phyloP scores from a whole-genome alignment of 2,888 invertebrate genomes.

The Habrosyne pyritoides region DNA sequence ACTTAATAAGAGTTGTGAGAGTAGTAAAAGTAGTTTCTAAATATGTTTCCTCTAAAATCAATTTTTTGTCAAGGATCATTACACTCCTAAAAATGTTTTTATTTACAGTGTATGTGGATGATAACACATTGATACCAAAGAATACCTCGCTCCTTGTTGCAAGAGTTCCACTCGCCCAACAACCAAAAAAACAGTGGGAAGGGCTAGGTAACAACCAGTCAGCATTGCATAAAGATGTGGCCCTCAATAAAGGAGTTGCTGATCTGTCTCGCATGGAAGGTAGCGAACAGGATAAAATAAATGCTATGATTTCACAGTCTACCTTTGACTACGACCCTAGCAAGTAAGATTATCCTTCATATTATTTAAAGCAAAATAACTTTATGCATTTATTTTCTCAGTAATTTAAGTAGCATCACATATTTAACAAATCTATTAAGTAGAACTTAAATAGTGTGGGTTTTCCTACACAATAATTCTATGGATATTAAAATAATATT shows the following conservation, averaged over 20 bases:
- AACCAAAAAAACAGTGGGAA: conserved; percentile 91
- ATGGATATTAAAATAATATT: too few relatives aligned
- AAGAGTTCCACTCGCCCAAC: conserved; percentile 92
- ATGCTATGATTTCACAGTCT: conserved; percentile 98
- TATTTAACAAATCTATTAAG: too few relatives aligned
- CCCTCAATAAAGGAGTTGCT: conserved; percentile 86
- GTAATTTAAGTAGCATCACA: too few relatives aligned
- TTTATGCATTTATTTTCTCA: too few relatives aligned
- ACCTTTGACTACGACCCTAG: conserved; percentile 98
- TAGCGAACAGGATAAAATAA: conserved; percentile 98
- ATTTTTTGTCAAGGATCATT: not conserved
- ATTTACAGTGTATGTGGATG: conserved; percentile 93
- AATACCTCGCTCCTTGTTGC: conserved; percentile 98
- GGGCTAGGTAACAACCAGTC: conserved; percentile 75
- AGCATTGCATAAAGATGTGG: conserved; percentile 71
- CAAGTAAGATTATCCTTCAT: conserved; percentile 87
- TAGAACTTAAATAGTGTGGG: too few relatives aligned
- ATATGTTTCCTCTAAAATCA: too few relatives aligned
- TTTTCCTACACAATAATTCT: too few relatives aligned
- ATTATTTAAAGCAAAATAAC: conserved; percentile 7
- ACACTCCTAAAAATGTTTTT: conserved; percentile 12
- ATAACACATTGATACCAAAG: conserved; percentile 96
- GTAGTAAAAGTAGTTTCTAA: too few relatives aligned
- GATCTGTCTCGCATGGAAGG: conserved; percentile 95
- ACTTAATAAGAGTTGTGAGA: too few relatives aligned